Evolutionary conservation across 2,888 invertebrate genomes (phyloP).

Genomic region (Acutogordius australiensis): DNA sequence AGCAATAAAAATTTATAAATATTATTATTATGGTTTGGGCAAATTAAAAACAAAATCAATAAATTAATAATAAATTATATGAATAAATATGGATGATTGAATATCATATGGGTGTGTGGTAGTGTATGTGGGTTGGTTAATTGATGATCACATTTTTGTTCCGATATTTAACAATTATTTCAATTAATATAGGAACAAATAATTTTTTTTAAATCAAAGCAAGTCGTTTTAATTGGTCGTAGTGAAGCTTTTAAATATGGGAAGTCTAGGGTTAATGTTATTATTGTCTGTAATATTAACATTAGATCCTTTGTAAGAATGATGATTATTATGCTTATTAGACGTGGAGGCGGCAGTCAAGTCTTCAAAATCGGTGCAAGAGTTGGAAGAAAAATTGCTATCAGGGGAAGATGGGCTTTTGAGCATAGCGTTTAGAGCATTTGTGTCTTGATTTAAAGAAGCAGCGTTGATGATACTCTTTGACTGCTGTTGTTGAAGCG

Average conservation of each 20-base stretch:
- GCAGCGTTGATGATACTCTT: background rate
- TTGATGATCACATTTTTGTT: too few relatives aligned
- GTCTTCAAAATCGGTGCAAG: background rate
- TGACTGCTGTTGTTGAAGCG: background rate
- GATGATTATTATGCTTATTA: background rate
- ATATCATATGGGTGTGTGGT: too few relatives aligned
- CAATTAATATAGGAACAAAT: too few relatives aligned
- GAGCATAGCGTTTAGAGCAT: background rate
- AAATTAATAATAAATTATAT: too few relatives aligned
- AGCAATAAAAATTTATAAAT: too few relatives aligned
- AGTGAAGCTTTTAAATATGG: conserved; percentile 4
- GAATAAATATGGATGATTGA: too few relatives aligned
- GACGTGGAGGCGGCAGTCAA: background rate
- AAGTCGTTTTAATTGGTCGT: too few relatives aligned
- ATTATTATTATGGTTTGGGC: too few relatives aligned
- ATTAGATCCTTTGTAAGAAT: background rate
- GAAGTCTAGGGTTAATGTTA: background rate
- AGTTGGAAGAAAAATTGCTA: background rate
- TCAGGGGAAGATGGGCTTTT: background rate
- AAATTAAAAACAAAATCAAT: too few relatives aligned
- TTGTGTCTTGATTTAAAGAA: background rate
- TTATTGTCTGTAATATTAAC: background rate
- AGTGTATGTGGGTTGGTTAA: too few relatives aligned
- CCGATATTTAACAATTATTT: too few relatives aligned
- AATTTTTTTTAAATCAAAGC: too few relatives aligned